Base-by-base conservation (phyloP, 2,113 vertebrate genomes). In the Vicugna pacos region DNA sequence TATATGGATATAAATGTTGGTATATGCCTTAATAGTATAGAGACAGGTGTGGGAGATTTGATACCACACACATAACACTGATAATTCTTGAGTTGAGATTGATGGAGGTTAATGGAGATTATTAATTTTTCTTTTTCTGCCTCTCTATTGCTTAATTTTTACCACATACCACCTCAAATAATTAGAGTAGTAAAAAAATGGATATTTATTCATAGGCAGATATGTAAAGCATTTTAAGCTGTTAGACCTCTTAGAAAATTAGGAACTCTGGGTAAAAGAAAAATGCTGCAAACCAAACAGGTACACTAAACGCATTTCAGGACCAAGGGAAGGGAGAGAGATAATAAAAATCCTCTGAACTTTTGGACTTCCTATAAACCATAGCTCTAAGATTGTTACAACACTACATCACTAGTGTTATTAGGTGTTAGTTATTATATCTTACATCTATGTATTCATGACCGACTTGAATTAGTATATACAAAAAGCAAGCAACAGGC, bases 181-280 rank as follows among this genome's bases (percentile, higher is more conserved):
- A 56, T 91, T 87, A 52, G 19, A 87, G 19, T 42, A 82, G 65
- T 89, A 94, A 69, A 73, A 79, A 62, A 85, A 82, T 52, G 35
- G 11, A 15, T 84, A 62, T 91, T 87, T 87, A 72, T 77, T 84
- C 30, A 30, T 84, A 79, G 32, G 35, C 24, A 89, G 48, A 70
- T 38, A 83, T n/a, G 2, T 62, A 91, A 93, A 96, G 50, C 50
- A 85, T 64, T 77, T 82, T 93, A 81, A 90, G 35, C 70, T 87
- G 10, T 91, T 89, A 89, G 58, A 9, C 6, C 2, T 84, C 42
- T 91, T 80, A 77, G 76, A 54, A 91, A 84, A 28, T 64, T 38
- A 79, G n/a, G 15, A 93, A 65, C 24, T 58, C 28, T 24, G 26
- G 17, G 22, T 52, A 54, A 93, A 75, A 87, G 12, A 77, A 28